Conservation (phyloP, 1,140 invertebrate genomes). For the Lepidotrigona ventralis region DNA sequence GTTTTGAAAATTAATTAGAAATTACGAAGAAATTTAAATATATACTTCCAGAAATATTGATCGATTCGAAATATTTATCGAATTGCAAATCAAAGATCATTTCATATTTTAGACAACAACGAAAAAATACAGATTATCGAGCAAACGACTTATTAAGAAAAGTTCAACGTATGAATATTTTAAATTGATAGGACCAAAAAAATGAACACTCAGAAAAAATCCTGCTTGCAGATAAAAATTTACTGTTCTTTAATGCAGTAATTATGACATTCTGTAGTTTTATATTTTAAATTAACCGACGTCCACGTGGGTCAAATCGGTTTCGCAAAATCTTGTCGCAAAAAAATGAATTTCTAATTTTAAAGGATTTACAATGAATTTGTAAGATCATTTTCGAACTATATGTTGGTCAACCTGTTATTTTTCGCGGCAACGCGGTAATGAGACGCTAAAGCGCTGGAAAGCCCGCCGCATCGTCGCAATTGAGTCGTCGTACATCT, state of each 20-base stretch:
- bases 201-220: not conserved
- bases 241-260: not conserved
- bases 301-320: not conserved
- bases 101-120: not conserved
- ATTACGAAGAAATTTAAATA: not conserved
- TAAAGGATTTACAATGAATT: not conserved
- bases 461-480: conserved; percentile 18
- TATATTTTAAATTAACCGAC: not conserved
- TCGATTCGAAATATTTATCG: not conserved
- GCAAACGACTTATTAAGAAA: not conserved
- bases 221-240: not conserved
- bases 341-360: not conserved
- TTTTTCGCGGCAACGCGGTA: conserved; percentile 66
- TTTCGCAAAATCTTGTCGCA: not conserved
- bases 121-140: not conserved
- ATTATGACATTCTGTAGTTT: not conserved
- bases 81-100: not conserved
- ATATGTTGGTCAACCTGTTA: conserved; percentile 22
- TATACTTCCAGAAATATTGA: not conserved
- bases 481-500: not conserved
- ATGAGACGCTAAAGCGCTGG: conserved; percentile 40
- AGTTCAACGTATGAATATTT: conserved; percentile 22
- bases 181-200: conserved; percentile 8
- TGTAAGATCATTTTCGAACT: not conserved
- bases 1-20: not conserved